Evolutionary conservation across 2,113 vertebrate genomes (phyloP).

Genomic region (Mola mola): DNA sequence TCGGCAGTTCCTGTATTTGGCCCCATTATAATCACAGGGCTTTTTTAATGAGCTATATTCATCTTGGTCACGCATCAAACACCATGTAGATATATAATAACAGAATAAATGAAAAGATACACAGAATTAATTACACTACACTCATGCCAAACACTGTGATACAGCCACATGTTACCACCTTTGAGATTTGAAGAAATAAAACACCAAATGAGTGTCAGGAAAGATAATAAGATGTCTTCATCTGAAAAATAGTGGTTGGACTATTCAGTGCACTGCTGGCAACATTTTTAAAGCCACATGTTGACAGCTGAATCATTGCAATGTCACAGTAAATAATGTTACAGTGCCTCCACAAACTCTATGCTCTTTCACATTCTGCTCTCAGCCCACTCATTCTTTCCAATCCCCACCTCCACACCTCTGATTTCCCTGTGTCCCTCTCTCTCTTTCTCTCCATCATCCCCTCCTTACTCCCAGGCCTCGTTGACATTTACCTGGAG

Average conservation of each 20-base stretch:
- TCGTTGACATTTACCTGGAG: conserved; percentile 80
- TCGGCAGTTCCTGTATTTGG: conserved; percentile 79
- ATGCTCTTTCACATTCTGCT: conserved; percentile 39
- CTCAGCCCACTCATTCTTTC: conserved; percentile 45
- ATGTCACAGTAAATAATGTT: conserved; percentile 57
- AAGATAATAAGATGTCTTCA: conserved; percentile 21
- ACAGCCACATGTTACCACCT: conserved; percentile 4
- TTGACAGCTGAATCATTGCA: conserved; percentile 58
- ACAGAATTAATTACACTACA: conserved; percentile 25
- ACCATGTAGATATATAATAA: conserved; percentile 42
- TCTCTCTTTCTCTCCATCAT: conserved; percentile 69
- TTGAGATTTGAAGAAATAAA: conserved; percentile 20
- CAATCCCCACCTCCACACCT: conserved; percentile 49
- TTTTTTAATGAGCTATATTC: conserved; percentile 78
- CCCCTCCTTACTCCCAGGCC: conserved; percentile 66
- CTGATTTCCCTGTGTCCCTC: conserved; percentile 45
- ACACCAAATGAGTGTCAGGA: conserved; percentile 16
- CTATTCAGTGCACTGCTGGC: conserved; percentile 12
- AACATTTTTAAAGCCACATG: conserved; percentile 41
- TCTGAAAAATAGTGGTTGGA: neutral
- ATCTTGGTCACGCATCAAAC: conserved; percentile 67
- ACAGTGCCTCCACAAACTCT: conserved; percentile 40
- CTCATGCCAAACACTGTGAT: conserved; percentile 3
- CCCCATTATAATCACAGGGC: conserved; percentile 71
- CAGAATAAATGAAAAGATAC: conserved; percentile 30